Percentiles rank a stretch among this genome's conserved stretches.
phyloP scores from a whole-genome alignment of 2,888 invertebrate genomes.

The Agapostemon virescens region DNA sequence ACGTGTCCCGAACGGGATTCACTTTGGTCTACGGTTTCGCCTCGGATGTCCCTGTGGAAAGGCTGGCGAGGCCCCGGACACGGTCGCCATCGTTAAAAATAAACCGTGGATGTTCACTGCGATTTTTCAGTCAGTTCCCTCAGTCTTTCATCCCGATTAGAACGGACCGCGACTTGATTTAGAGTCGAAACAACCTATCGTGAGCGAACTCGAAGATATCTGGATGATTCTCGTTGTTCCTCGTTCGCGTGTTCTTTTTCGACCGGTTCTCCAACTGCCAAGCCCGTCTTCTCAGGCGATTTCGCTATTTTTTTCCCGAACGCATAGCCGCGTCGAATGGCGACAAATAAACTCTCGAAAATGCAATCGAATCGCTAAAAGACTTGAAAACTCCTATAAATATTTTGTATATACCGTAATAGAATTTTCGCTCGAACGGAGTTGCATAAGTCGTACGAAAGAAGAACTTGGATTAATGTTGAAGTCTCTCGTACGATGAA shows the following conservation, averaged over 20 bases:
- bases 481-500: too few relatives aligned
- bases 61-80: slow-evolving; percentile 2
- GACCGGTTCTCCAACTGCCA: too few relatives aligned
- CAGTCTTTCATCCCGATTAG: slow-evolving; percentile 22
- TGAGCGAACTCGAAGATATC: neutral
- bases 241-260: neutral
- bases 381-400: too few relatives aligned
- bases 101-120: slow-evolving; percentile 41
- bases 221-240: neutral
- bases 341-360: too few relatives aligned
- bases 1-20: neutral
- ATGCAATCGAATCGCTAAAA: too few relatives aligned
- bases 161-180: neutral
- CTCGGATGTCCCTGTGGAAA: slow-evolving; percentile 18
- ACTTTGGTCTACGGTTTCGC: slow-evolving; percentile 20
- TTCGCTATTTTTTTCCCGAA: too few relatives aligned
- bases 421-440: too few relatives aligned
- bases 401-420: too few relatives aligned
- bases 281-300: too few relatives aligned
- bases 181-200: neutral
- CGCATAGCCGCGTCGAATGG: too few relatives aligned
- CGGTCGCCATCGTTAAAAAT: slow-evolving; percentile 52
- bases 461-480: too few relatives aligned
- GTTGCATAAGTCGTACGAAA: too few relatives aligned
- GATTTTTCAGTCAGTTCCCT: slow-evolving; percentile 24